Conservation (phyloP, 2,113 vertebrate genomes). For the Rhynchopsitta pachyrhyncha region DNA sequence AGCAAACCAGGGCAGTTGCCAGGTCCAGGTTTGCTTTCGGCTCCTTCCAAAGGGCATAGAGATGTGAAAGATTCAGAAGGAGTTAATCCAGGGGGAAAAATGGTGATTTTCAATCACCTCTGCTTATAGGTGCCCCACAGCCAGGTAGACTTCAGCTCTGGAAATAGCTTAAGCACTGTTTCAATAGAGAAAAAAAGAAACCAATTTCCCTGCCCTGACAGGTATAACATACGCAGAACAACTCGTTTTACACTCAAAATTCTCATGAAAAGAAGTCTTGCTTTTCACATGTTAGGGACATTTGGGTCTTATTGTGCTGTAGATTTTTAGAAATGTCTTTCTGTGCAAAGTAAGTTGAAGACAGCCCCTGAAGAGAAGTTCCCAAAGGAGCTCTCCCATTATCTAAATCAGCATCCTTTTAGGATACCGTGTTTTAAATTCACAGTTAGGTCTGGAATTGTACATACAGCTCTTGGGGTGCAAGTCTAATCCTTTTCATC, state of each 20-base stretch:
- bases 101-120: background rate
- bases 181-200: background rate
- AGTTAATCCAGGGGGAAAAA: background rate
- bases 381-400: background rate
- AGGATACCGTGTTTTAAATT: background rate
- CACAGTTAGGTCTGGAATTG: background rate
- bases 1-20: background rate
- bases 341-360: background rate
- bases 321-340: background rate
- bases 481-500: background rate
- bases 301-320: background rate
- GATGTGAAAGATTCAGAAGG: background rate
- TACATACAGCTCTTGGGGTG: background rate
- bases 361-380: background rate
- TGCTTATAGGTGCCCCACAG: background rate
- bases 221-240: background rate
- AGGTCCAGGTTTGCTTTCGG: background rate
- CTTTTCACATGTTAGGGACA: accelerated
- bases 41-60: background rate
- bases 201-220: background rate
- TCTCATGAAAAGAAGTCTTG: background rate
- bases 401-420: background rate
- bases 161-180: background rate
- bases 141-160: background rate
- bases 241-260: background rate